Conservation (phyloP, 2,888 invertebrate genomes). For the Mylabris sibirica region DNA sequence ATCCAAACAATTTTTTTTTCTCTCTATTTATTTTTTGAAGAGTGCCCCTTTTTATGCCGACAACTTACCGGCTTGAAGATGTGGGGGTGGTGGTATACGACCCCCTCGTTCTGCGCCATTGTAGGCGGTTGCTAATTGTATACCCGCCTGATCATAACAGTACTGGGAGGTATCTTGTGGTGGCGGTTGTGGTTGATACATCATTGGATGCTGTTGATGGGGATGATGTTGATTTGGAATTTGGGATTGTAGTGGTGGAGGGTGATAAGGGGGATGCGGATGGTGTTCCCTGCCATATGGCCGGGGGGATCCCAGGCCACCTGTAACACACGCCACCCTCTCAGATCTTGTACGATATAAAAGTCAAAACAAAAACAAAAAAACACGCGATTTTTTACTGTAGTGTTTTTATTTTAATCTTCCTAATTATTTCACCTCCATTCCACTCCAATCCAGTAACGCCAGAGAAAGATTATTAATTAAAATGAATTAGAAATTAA, state of each 20-base stretch:
- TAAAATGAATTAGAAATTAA: neutral
- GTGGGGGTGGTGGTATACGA: constrained; percentile 55
- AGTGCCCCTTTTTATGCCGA: constrained; percentile 39
- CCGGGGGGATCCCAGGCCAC: constrained; percentile 68
- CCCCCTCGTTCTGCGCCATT: constrained; percentile 61
- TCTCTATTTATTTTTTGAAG: constrained; percentile 10
- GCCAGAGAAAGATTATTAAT: neutral
- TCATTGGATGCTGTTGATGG: constrained; percentile 59
- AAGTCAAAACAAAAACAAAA: neutral
- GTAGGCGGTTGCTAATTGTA: constrained; percentile 57
- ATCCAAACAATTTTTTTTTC: neutral
- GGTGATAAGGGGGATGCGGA: constrained; percentile 62
- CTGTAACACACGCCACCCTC: constrained; percentile 64
- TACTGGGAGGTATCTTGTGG: constrained; percentile 64
- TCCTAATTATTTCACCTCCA: constrained; percentile 14
- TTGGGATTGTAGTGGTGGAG: constrained; percentile 65
- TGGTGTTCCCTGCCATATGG: constrained; percentile 64
- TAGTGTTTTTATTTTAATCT: neutral
- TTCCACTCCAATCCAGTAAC: neutral
- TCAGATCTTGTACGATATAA: constrained; percentile 33
- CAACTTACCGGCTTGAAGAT: constrained; percentile 63
- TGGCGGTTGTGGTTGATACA: constrained; percentile 55
- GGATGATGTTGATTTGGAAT: constrained; percentile 63
- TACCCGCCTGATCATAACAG: constrained; percentile 68
- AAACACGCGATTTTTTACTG: neutral